Conservation (phyloP, 2,888 invertebrate genomes). For the Cheiracanthium punctorium region DNA sequence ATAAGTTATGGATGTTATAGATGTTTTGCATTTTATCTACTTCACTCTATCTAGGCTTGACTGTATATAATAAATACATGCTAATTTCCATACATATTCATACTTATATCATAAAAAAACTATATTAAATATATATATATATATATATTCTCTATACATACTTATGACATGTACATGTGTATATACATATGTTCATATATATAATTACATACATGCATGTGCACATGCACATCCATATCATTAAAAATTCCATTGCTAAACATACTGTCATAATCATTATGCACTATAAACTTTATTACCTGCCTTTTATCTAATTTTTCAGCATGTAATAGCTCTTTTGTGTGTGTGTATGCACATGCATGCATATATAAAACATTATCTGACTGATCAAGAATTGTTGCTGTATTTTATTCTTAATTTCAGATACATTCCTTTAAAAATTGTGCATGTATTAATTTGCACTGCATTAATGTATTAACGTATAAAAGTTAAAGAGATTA, state of each 20-base stretch:
- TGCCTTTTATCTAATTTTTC: conserved; percentile 31
- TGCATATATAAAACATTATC: neutral
- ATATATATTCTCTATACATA: conserved; percentile 14
- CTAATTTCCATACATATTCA: neutral
- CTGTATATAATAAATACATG: neutral
- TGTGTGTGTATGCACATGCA: conserved; percentile 21
- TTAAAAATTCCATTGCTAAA: neutral
- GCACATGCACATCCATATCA: neutral
- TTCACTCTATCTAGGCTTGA: too few relatives aligned
- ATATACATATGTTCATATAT: neutral
- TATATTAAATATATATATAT: conserved; percentile 13
- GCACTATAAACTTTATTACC: conserved; percentile 5
- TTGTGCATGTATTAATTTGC: neutral
- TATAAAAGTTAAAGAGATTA: neutral
- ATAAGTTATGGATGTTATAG: too few relatives aligned
- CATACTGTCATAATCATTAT: conserved; percentile 9
- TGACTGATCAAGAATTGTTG: neutral
- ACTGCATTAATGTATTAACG: neutral
- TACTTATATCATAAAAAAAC: conserved; percentile 4
- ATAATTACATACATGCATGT: neutral
- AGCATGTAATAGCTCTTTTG: conserved; percentile 10
- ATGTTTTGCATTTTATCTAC: too few relatives aligned
- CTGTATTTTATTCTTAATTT: too few relatives aligned
- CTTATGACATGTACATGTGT: neutral
- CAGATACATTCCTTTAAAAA: neutral